Evolutionary conservation across 2,113 vertebrate genomes (phyloP), one percentile per base, ranked within the genome.

Genomic region (Lepisosteus osseus): DNA sequence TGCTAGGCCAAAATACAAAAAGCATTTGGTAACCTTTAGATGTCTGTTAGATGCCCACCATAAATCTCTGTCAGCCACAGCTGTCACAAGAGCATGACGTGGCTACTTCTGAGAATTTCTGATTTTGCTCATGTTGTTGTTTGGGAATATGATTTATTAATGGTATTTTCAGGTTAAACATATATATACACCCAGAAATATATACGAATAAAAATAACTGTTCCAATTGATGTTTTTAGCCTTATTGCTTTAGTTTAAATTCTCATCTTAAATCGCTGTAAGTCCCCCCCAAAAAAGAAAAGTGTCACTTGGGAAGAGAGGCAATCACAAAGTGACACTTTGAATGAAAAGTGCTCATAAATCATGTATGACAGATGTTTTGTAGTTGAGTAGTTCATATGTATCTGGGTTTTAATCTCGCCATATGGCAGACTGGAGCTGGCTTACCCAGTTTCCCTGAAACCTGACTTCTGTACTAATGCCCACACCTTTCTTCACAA

Each of bases 291-390:
- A 54, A 63, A 71, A 47, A 40, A 69, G 42, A 44, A 51, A 61
- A 8, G 29, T 11, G 68, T 14, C 41, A 6, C 72, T 43, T 62
- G 57, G 45, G 54, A 66, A 61, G 43, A 1, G 51, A 45, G 71
- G 45, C 54, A 66, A 68, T 65, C 59, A 61, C 15, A 11, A 41
- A 15, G 70, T 72, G 67, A 51, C 62, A 65, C 45, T 17, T 13
- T 0, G 47, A 72, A 61, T 17, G 67, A 71, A 71, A 61, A 68
- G 55, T 57, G 13, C 43, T 75, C 83, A 87, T 91, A 88, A 90
- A 89, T 90, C 85, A 86, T 61, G 74, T 71, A 72, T 81, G 86
- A 83, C 86, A 85, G 81, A 76, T 70, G 64, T 80, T 74, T 73
- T 59, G 65, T 15, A 69, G 72, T 68, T 45, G 55, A 45, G 29